A percentile compares a stretch with the other conserved stretches of the same genome.
phyloP scores from a whole-genome alignment of 2,113 vertebrate species.

The Otis tarda region DNA sequence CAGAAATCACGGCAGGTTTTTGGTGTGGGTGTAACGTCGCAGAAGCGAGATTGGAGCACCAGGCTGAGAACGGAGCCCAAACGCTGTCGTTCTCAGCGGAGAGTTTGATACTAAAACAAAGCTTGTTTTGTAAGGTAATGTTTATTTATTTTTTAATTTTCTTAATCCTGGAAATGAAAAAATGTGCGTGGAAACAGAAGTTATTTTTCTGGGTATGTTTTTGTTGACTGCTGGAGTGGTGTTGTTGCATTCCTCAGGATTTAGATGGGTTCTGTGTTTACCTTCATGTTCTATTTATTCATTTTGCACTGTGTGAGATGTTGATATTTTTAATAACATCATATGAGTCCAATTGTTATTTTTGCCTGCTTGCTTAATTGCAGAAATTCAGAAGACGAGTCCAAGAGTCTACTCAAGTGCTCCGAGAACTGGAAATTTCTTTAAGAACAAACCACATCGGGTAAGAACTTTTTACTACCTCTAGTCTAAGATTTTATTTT shows the following conservation, averaged over 20 bases:
- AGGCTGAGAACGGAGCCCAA: not conserved
- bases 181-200: not conserved
- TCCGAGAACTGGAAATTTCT: conserved; percentile 98
- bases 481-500: not conserved
- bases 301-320: not conserved
- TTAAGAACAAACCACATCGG: conserved; percentile 97
- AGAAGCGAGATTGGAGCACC: not conserved
- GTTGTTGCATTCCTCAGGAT: not conserved
- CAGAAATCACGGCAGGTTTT: not conserved
- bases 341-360: not conserved
- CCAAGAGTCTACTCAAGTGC: conserved; percentile 96
- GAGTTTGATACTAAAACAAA: not conserved
- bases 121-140: not conserved
- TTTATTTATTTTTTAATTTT: not conserved
- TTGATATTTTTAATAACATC: not conserved
- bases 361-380: conserved; percentile 24
- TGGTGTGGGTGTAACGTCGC: not conserved
- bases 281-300: not conserved
- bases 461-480: conserved; percentile 76
- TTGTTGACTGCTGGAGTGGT: not conserved
- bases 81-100: not conserved
- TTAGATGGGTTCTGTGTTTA: not conserved
- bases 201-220: not conserved
- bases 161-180: not conserved
- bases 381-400: conserved; percentile 98